A percentile compares a stretch with the other conserved stretches of the same genome.
These are phyloP conservation scores for Ommatoiulus sabulosus DNA, from an alignment of 2,888 invertebrate genomes.

Conservation along the genomic window DNA sequence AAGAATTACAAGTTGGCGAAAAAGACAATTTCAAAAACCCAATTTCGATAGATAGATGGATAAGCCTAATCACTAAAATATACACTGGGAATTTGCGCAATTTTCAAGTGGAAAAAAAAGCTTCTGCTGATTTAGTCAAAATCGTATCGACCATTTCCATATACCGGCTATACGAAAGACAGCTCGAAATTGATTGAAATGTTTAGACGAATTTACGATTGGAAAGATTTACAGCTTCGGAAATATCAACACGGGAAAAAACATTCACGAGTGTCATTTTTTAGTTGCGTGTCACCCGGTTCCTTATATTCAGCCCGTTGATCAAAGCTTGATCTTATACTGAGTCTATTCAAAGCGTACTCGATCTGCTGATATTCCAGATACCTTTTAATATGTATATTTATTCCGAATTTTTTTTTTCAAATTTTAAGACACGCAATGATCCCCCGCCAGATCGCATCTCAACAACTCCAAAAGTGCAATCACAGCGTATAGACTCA, in stretches of 20 bases:
- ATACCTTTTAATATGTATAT: too few relatives aligned
- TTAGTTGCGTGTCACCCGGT: too few relatives aligned
- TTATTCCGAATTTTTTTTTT: too few relatives aligned
- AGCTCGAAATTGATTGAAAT: background rate
- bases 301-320: too few relatives aligned
- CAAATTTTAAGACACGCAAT: too few relatives aligned
- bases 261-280: too few relatives aligned
- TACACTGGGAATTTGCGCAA: background rate
- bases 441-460: too few relatives aligned
- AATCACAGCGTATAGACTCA: too few relatives aligned
- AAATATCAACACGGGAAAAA: background rate
- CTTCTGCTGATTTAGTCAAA: conserved; percentile 38
- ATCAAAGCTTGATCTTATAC: too few relatives aligned
- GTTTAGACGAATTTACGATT: background rate
- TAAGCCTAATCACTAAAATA: conserved; percentile 33
- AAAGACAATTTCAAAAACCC: conserved; percentile 42
- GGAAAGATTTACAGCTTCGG: background rate
- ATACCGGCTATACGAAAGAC: background rate
- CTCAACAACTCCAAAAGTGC: too few relatives aligned
- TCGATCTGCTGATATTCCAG: too few relatives aligned
- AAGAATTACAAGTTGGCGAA: conserved; percentile 47
- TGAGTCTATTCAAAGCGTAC: too few relatives aligned
- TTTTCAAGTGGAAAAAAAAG: background rate
- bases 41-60: background rate
- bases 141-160: background rate